A percentile compares a stretch with the other conserved stretches of the same genome.
Evolutionary conservation across 1,140 invertebrate species (phyloP).

Genomic region (Sycophaga agraensis): DNA sequence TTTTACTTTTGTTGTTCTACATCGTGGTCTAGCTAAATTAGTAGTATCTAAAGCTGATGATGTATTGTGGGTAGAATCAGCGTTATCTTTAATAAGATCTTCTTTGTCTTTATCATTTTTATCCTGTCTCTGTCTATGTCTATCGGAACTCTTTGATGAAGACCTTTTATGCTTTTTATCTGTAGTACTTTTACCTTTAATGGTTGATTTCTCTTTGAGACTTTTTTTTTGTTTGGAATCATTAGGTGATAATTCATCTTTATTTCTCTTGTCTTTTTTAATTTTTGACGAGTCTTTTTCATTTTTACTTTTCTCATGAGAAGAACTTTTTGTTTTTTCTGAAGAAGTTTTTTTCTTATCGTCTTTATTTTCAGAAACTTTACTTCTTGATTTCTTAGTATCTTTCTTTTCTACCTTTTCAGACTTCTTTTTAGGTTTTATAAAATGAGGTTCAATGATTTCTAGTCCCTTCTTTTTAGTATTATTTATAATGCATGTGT

Average conservation of each 20-base stretch:
- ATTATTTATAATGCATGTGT: not conserved
- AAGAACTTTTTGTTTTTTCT: not conserved
- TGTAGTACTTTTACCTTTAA: constrained; percentile 12
- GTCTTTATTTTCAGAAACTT: not conserved
- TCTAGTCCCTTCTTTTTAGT: constrained; percentile 10
- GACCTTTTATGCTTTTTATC: constrained; percentile 23
- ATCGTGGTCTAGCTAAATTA: not conserved
- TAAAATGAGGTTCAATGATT: constrained; percentile 26
- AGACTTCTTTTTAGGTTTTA: constrained; percentile 14
- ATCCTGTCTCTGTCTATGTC: not conserved
- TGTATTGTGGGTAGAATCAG: not conserved
- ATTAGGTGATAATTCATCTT: constrained; percentile 1
- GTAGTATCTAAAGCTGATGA: not conserved
- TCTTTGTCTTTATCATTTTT: not conserved
- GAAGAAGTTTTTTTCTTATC: not conserved
- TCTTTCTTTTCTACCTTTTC: not conserved
- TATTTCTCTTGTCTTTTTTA: constrained; percentile 25
- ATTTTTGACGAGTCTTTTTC: not conserved
- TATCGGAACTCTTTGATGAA: not conserved
- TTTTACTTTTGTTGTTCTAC: constrained; percentile 18
- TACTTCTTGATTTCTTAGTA: not conserved
- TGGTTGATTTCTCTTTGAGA: not conserved
- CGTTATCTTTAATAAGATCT: not conserved
- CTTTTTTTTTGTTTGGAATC: constrained; percentile 20
- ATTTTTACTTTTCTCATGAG: not conserved